Percentiles rank a stretch among this genome's conserved stretches.
Conservation (phyloP, 2,888 invertebrate species). For the Maniola hyperantus region DNA sequence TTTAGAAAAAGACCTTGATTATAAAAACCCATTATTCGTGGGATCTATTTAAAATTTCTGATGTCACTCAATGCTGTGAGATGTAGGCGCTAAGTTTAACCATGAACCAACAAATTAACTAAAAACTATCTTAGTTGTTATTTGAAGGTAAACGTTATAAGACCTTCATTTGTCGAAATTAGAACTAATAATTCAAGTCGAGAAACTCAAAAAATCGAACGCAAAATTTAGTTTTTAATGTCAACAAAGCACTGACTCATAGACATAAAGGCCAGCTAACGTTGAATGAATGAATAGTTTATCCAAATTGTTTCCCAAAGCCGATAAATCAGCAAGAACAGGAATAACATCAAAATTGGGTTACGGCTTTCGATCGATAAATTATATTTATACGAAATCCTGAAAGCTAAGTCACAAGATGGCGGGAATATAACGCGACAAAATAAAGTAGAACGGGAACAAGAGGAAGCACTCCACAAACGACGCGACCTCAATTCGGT, state of each 20-base stretch:
- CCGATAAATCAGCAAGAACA: constrained; percentile 43
- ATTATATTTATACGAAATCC: constrained; percentile 71
- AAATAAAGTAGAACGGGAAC: constrained; percentile 54
- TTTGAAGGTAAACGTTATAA: background rate
- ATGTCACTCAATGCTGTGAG: constrained; percentile 59
- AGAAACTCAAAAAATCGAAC: constrained; percentile 34
- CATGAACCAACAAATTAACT: constrained; percentile 44
- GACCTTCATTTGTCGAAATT: background rate
- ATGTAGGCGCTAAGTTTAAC: constrained; percentile 59
- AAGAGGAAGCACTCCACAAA: constrained; percentile 55
- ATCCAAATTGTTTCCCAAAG: constrained; percentile 25
- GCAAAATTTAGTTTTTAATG: constrained; percentile 46
- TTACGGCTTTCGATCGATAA: constrained; percentile 77
- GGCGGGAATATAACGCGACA: constrained; percentile 72
- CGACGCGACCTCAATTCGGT: constrained; percentile 65
- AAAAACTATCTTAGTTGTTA: constrained; percentile 25
- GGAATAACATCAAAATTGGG: constrained; percentile 61
- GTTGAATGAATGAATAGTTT: constrained; percentile 37
- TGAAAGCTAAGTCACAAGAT: constrained; percentile 78
- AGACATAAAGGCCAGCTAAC: constrained; percentile 8
- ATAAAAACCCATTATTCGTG: constrained; percentile 48
- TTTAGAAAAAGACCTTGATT: constrained; percentile 10
- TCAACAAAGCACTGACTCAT: constrained; percentile 60
- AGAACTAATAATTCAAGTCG: background rate
- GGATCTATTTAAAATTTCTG: constrained; percentile 77